phyloP scores from a whole-genome alignment of 2,113 vertebrate species.

The Agelaius tricolor region DNA sequence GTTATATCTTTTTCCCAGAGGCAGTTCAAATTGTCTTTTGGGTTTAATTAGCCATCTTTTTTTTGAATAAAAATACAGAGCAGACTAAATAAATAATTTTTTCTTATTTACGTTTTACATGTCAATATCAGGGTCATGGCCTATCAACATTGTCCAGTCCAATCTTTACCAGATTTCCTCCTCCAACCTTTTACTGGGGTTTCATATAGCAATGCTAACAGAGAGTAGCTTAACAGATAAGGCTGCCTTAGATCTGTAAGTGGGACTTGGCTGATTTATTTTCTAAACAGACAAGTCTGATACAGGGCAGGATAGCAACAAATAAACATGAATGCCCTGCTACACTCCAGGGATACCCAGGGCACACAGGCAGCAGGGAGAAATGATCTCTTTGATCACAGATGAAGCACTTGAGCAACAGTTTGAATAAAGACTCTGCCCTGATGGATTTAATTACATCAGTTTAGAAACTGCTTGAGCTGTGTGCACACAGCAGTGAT shows the following conservation, averaged over 20 bases:
- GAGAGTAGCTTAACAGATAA: not conserved
- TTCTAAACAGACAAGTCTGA: not conserved
- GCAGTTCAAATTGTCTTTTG: not conserved
- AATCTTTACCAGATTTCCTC: not conserved
- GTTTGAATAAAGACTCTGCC: not conserved
- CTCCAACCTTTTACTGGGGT: not conserved
- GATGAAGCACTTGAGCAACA: not conserved
- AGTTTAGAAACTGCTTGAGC: not conserved
- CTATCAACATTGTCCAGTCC: not conserved
- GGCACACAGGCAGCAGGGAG: not conserved
- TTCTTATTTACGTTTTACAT: not conserved
- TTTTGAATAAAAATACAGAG: not conserved
- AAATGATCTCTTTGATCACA: not conserved
- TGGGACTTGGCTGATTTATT: not conserved
- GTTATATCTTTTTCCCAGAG: not conserved
- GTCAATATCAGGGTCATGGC: not conserved
- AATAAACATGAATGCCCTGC: not conserved
- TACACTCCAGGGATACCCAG: not conserved
- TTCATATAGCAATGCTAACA: not conserved
- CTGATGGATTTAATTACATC: constrained; percentile 2
- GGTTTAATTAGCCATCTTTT: not conserved
- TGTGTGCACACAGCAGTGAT: not conserved
- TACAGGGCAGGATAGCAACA: not conserved
- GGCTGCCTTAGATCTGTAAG: not conserved
- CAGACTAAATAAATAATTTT: not conserved